A percentile compares a stretch with the other conserved stretches of the same genome.
Evolutionary conservation across 2,888 invertebrate species (phyloP).

Genomic region (Drosophila formosana): DNA sequence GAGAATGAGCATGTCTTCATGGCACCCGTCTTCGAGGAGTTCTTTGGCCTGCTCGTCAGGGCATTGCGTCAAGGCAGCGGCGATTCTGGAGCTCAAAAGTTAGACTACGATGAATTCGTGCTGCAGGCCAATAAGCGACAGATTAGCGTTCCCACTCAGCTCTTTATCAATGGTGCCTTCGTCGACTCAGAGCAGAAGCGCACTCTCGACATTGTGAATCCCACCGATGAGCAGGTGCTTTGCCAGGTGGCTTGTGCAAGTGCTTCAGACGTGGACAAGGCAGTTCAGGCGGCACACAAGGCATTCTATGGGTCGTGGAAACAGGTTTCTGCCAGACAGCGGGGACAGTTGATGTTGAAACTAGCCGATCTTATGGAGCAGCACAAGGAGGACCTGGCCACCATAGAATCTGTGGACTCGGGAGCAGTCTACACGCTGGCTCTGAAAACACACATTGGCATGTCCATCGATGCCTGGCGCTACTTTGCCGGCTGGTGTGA

Average conservation of each 20-base stretch:
- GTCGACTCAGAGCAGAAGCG: slow-evolving; percentile 90
- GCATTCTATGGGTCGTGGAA: slow-evolving; percentile 98
- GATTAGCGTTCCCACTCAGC: slow-evolving; percentile 93
- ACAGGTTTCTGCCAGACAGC: slow-evolving; percentile 96
- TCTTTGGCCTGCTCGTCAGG: slow-evolving; percentile 89
- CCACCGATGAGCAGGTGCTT: slow-evolving; percentile 92
- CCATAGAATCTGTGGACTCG: slow-evolving; percentile 96
- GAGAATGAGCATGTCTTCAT: slow-evolving; percentile 97
- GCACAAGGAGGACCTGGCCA: slow-evolving; percentile 97
- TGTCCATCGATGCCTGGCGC: slow-evolving; percentile 98
- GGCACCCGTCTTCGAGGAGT: slow-evolving; percentile 95
- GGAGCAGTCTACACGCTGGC: slow-evolving; percentile 99
- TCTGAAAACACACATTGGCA: slow-evolving; percentile 97
- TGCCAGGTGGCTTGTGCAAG: slow-evolving; percentile 91
- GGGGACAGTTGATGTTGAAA: slow-evolving; percentile 93
- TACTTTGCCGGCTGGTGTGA: slow-evolving; percentile 99
- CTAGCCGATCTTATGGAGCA: slow-evolving; percentile 97
- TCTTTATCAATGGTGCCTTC: slow-evolving; percentile 97
- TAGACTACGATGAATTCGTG: slow-evolving; percentile 90
- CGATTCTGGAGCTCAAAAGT: slow-evolving; percentile 86
- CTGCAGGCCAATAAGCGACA: slow-evolving; percentile 93
- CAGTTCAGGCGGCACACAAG: slow-evolving; percentile 94
- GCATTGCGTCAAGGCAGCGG: slow-evolving; percentile 88
- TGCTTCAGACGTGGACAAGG: slow-evolving; percentile 92
- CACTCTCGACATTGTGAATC: slow-evolving; percentile 91